Base-by-base conservation (phyloP, 2,888 invertebrate species). In the Cephus rjabovi region DNA sequence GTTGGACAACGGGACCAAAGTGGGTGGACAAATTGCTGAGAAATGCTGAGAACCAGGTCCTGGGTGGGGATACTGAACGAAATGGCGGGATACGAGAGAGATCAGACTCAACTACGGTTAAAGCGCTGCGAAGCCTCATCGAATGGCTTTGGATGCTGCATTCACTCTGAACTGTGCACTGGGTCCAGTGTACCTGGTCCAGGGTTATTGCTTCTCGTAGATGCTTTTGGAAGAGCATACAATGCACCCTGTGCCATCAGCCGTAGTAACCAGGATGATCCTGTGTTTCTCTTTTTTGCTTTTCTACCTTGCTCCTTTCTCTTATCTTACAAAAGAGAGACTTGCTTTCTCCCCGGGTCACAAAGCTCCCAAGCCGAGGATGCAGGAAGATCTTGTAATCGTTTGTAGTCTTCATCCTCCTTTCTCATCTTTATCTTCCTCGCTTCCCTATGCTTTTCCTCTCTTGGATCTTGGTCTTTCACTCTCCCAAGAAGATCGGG, bases 41-140 rank as follows among this genome's bases (percentile, higher is more conserved):
- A 40, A 40, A 40, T 37, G 4, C 12, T 37, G 12, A 12, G 37
- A 37, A 3, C 1, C 12, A 37, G 12, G 37, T 37, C 37, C 12
- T 37, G 0, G 37, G 37, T 15, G 15, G 15, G 15, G 40, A 15
- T 40, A 40, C 40, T 1, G 15, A 40, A 6, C 15, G 40, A 40
- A 40, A 40, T 15, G 40, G 40, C 15, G 15, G 15, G 40, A 40
- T 6, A 15, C 1, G 15, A 40, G 15, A 15, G 15, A 15, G 4
- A 3, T 12, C 12, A 15, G 40, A 40, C 40, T 70, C 35, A 12
- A 80, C 84, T 82, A 82, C 80, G 81, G 81, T 85, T 84, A 85
- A 75, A 80, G 75, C 79, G 81, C 78, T 83, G 81, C 85, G 84
- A 86, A 86, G 83, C 83, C 84, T 76, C 74, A 56, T 74, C 78